Conservation (phyloP, 2,113 vertebrate species). For the Grammomys dolichurus region DNA sequence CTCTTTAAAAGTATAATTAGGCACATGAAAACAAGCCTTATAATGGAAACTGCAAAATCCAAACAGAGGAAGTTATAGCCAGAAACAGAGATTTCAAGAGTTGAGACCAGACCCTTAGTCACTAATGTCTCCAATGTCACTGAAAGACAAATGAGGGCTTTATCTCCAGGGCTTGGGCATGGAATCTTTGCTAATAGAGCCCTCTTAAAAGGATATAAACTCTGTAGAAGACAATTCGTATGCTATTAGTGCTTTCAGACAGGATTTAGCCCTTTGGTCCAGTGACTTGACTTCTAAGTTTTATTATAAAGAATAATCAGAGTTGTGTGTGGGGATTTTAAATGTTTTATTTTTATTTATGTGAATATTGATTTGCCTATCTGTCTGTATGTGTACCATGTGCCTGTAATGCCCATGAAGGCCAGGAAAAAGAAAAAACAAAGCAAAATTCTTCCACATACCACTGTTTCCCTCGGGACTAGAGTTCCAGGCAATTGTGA, state of each 20-base stretch:
- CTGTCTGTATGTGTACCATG: not conserved
- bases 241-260: not conserved
- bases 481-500: not conserved
- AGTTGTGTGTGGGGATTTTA: not conserved
- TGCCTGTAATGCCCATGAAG: too few species aligned
- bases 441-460: not conserved
- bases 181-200: not conserved
- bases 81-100: not conserved
- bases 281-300: slow-evolving; percentile 19
- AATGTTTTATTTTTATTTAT: not conserved
- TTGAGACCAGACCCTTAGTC: not conserved
- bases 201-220: not conserved
- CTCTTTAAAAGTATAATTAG: not conserved
- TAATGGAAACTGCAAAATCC: not conserved
- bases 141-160: not conserved
- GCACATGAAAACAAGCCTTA: not conserved
- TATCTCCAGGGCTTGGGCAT: not conserved
- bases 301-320: slow-evolving; percentile 33
- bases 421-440: not conserved
- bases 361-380: not conserved
- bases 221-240: not conserved
- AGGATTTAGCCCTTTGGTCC: not conserved
- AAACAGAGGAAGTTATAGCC: not conserved
- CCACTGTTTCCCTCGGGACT: not conserved
- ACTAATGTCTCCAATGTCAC: not conserved